Conservation (phyloP, 2,797 vertebrate genomes). For the Crocodylus rhombifer region DNA sequence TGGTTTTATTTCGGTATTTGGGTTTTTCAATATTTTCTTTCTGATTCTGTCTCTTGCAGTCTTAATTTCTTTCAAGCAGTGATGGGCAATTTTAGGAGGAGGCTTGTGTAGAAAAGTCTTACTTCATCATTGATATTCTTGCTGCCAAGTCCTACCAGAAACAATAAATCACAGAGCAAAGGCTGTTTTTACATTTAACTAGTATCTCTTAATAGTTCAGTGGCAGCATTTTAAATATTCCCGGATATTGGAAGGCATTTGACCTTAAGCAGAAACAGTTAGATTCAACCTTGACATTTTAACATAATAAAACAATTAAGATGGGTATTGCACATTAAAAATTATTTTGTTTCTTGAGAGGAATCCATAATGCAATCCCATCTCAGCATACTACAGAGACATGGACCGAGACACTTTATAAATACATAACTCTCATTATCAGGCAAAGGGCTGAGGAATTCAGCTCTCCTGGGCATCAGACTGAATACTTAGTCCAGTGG, state of each 20-base stretch:
- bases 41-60: background rate
- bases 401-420: background rate
- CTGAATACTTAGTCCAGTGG: background rate
- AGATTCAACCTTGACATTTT: constrained; percentile 67
- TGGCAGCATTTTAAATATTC: constrained; percentile 59
- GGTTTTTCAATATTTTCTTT: background rate
- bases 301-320: constrained; percentile 68
- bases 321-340: constrained; percentile 62
- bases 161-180: constrained; percentile 43
- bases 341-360: constrained; percentile 74
- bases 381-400: background rate
- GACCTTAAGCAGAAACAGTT: constrained; percentile 61
- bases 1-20: background rate
- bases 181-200: constrained; percentile 30
- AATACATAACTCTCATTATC: background rate
- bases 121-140: constrained; percentile 3
- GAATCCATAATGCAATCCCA: constrained; percentile 52
- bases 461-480: background rate
- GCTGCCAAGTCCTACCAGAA: background rate
- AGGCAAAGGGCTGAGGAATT: background rate
- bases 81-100: background rate
- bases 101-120: background rate
- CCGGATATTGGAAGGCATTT: constrained; percentile 57
- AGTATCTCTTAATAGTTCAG: constrained; percentile 24
- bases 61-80: background rate